These are phyloP conservation scores for Hafferia zeledoni DNA, from an alignment of 2,797 vertebrate species.

Conservation along the genomic window DNA sequence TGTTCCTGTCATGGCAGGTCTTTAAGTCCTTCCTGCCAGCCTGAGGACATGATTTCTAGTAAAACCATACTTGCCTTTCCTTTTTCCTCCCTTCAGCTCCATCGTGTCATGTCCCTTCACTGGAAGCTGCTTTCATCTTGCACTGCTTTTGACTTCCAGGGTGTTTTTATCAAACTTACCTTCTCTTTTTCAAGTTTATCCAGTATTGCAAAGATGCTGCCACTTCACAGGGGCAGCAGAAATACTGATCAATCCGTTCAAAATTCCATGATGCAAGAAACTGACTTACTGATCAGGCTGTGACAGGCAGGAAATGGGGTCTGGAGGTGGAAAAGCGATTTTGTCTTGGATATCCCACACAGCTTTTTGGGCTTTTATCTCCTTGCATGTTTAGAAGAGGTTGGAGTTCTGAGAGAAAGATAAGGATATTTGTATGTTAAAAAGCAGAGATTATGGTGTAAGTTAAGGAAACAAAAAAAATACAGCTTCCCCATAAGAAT, in stretches of 20 bases:
- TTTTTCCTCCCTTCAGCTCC: neutral
- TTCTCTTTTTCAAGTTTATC: neutral
- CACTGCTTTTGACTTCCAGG: neutral
- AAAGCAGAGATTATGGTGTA: neutral
- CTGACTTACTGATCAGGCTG: neutral
- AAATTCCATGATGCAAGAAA: neutral
- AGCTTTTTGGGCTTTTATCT: neutral
- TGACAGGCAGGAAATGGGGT: neutral
- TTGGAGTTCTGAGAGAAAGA: neutral
- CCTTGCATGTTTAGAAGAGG: neutral
- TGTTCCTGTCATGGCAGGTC: neutral
- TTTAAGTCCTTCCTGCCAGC: neutral
- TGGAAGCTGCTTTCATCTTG: neutral
- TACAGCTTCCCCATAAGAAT: neutral
- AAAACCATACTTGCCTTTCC: neutral
- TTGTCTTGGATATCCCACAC: neutral
- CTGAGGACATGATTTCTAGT: neutral
- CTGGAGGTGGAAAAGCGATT: neutral
- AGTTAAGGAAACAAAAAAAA: neutral
- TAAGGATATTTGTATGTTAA: neutral
- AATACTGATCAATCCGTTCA: neutral
- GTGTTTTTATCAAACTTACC: neutral
- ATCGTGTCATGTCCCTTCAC: neutral
- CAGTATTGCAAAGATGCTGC: neutral
- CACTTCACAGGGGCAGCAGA: neutral